Evolutionary conservation across 1,140 invertebrate species (phyloP).

Genomic region (Drosophila pandora): DNA sequence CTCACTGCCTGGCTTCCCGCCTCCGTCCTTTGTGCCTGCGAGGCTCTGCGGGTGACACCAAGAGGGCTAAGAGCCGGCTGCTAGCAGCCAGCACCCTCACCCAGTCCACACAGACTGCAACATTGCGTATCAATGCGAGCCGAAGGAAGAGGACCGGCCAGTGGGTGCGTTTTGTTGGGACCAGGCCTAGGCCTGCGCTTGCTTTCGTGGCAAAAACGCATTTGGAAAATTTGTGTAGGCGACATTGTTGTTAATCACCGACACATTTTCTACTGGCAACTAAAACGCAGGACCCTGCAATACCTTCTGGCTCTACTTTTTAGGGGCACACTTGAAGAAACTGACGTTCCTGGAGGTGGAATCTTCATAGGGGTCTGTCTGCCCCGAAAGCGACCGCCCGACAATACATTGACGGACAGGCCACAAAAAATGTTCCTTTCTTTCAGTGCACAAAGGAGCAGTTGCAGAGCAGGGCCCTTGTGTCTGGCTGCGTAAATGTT

Average conservation of each 20-base stretch:
- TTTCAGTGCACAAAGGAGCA: constrained; percentile 19
- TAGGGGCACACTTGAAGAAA: constrained; percentile 24
- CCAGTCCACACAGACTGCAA: constrained; percentile 64
- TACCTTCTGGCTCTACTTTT: constrained; percentile 15
- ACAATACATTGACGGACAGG: too few species aligned
- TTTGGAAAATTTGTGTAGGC: constrained; percentile 81
- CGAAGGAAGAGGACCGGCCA: constrained; percentile 9
- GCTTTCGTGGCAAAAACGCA: constrained; percentile 79
- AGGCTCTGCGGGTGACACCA: constrained; percentile 37
- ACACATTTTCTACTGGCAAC: constrained; percentile 71
- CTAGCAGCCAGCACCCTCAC: constrained; percentile 35
- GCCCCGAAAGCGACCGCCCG: too few species aligned
- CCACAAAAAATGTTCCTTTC: neutral
- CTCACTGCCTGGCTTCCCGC: constrained; percentile 3
- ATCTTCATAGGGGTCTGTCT: too few species aligned
- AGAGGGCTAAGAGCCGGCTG: constrained; percentile 28
- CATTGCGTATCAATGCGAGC: constrained; percentile 70
- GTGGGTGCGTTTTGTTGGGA: constrained; percentile 16
- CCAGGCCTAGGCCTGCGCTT: constrained; percentile 57
- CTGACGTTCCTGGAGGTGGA: neutral
- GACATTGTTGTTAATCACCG: constrained; percentile 80
- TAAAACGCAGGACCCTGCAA: constrained; percentile 34
- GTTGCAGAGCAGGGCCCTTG: constrained; percentile 16
- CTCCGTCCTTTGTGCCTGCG: neutral
- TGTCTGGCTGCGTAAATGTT: constrained; percentile 66